Conservation (phyloP, 2,113 vertebrate species). For the Pomatostomus ruficeps region DNA sequence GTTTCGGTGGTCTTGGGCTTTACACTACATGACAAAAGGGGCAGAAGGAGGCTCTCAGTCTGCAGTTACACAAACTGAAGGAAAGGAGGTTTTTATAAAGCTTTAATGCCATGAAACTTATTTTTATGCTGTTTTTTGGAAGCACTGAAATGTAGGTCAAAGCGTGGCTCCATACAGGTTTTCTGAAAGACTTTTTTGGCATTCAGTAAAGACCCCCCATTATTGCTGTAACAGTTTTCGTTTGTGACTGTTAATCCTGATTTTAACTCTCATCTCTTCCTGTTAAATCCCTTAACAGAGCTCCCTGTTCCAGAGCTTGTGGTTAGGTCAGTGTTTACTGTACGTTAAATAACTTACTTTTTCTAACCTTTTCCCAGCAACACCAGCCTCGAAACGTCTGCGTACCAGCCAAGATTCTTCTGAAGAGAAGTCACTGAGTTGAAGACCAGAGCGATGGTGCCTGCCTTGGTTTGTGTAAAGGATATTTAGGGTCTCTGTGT, state of each 20-base stretch:
- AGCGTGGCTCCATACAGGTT: background rate
- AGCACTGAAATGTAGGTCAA: background rate
- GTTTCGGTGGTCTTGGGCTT: background rate
- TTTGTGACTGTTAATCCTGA: background rate
- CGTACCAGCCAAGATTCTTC: constrained; percentile 10
- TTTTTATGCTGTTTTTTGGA: background rate
- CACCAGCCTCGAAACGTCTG: constrained; percentile 82
- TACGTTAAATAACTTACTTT: background rate
- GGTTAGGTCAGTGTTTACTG: background rate
- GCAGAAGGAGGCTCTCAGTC: background rate
- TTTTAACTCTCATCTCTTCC: background rate
- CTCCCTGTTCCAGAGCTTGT: background rate
- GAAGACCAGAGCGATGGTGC: background rate
- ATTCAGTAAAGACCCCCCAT: background rate
- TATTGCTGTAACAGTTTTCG: background rate
- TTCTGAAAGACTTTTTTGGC: background rate
- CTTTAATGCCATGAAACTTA: background rate
- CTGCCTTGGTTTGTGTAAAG: background rate
- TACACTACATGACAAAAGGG: background rate
- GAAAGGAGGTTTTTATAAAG: background rate
- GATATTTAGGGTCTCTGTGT: background rate
- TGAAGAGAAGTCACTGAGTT: constrained; percentile 17
- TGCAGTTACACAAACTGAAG: background rate
- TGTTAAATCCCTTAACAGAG: background rate
- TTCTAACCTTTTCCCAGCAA: constrained; percentile 65